phyloP scores from a whole-genome alignment of 1,140 invertebrate species.

The Papilio helenus region DNA sequence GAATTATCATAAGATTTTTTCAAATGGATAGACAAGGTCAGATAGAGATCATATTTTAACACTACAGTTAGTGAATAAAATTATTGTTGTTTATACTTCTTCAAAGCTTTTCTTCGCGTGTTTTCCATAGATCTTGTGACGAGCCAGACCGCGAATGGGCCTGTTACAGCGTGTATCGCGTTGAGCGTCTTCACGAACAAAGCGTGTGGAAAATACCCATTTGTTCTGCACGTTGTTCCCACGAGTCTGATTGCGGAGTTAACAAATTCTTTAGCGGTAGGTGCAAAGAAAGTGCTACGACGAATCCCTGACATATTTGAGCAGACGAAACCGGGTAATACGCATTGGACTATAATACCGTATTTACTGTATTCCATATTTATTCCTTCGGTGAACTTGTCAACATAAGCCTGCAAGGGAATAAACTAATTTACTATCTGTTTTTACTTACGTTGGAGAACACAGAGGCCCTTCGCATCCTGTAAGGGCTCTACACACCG shows the following conservation, averaged over 20 bases:
- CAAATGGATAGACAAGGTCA: not conserved
- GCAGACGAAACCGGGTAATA: constrained; percentile 94
- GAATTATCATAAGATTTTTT: not conserved
- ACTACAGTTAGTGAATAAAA: constrained; percentile 35
- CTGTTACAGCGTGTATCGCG: constrained; percentile 79
- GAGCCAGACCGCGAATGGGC: constrained; percentile 83
- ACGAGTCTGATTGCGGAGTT: constrained; percentile 89
- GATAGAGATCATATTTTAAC: not conserved
- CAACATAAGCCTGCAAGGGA: constrained; percentile 88
- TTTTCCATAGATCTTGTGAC: constrained; percentile 85
- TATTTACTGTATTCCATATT: constrained; percentile 89
- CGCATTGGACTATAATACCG: constrained; percentile 93
- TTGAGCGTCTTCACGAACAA: constrained; percentile 85
- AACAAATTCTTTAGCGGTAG: constrained; percentile 91
- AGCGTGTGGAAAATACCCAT: constrained; percentile 91
- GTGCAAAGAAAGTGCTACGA: constrained; percentile 90
- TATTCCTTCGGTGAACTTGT: constrained; percentile 92
- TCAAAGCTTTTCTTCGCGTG: constrained; percentile 59
- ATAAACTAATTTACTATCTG: not conserved
- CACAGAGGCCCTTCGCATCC: constrained; percentile 32
- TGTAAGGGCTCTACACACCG: constrained; percentile 9
- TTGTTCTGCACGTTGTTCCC: constrained; percentile 88
- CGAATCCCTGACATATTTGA: constrained; percentile 96
- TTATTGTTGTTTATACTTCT: constrained; percentile 74
- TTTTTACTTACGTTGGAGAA: constrained; percentile 7